Conservation (phyloP, 2,113 vertebrate genomes). For the Gulo gulo region DNA sequence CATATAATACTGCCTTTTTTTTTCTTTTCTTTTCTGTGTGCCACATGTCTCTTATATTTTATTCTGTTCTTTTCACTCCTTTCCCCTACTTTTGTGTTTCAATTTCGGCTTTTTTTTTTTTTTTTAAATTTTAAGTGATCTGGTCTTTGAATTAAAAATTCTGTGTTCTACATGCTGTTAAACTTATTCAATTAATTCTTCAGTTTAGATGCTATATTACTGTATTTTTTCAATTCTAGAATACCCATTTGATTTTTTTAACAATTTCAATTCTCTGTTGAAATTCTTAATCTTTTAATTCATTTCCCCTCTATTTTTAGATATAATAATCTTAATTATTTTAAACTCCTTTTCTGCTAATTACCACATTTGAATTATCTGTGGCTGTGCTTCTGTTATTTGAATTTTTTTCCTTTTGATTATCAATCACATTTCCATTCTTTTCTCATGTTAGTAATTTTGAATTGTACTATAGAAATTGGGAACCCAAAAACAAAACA, state of each 20-base stretch:
- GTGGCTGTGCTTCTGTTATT: background rate
- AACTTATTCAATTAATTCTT: background rate
- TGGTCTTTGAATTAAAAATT: slow-evolving; percentile 30
- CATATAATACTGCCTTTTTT: background rate
- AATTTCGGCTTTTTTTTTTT: background rate
- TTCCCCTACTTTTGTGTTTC: background rate
- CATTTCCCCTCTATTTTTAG: background rate
- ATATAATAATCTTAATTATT: slow-evolving; percentile 18
- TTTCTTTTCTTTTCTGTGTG: background rate
- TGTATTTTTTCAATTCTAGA: background rate
- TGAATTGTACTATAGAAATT: background rate
- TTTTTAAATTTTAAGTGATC: background rate
- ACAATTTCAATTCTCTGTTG: background rate
- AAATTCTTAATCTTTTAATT: slow-evolving; percentile 32
- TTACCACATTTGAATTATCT: background rate
- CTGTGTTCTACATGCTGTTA: background rate
- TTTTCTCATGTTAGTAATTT: slow-evolving; percentile 20
- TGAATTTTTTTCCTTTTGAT: background rate
- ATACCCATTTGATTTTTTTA: background rate
- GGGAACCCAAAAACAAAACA: background rate
- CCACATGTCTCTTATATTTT: background rate
- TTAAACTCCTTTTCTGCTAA: background rate
- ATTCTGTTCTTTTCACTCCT: background rate
- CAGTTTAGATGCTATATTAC: background rate
- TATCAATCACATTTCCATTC: slow-evolving; percentile 2